Percentiles rank a stretch among this genome's conserved stretches.
phyloP scores from a whole-genome alignment of 2,113 vertebrate species.

The Limnothrissa miodon region DNA sequence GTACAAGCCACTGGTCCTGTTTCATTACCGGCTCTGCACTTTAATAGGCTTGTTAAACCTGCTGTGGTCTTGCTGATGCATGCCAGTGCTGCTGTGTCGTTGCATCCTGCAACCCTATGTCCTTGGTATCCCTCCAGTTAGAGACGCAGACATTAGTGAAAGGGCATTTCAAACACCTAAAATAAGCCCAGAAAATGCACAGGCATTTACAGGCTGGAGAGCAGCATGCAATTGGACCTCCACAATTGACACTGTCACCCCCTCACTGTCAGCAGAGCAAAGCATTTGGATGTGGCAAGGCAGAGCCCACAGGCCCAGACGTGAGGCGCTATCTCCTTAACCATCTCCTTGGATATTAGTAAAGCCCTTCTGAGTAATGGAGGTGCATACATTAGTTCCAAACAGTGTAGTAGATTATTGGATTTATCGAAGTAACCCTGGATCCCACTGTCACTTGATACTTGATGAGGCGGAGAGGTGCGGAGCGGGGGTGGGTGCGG shows the following conservation, averaged over 20 bases:
- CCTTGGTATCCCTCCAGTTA: neutral
- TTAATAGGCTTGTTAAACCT: neutral
- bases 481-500: neutral
- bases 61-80: neutral
- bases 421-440: slow-evolving; percentile 7
- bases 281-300: neutral
- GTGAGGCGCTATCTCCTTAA: neutral
- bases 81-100: neutral
- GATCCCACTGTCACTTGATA: slow-evolving; percentile 7
- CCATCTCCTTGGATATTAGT: slow-evolving; percentile 1
- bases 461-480: slow-evolving; percentile 18
- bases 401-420: slow-evolving; percentile 8
- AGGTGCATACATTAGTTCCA: neutral
- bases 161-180: neutral
- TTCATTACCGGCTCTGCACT: neutral
- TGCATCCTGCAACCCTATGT: neutral
- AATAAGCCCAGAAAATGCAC: neutral
- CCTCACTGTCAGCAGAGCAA: neutral
- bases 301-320: neutral
- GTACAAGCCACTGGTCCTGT: neutral
- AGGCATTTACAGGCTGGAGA: neutral
- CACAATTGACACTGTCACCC: neutral
- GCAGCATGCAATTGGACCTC: neutral
- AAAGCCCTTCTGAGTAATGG: neutral
- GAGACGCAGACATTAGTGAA: neutral